Percentiles rank a stretch among this genome's conserved stretches.
phyloP scores from a whole-genome alignment of 92 coral and sea anemone genomes.

The Epizoanthus rinbou region DNA sequence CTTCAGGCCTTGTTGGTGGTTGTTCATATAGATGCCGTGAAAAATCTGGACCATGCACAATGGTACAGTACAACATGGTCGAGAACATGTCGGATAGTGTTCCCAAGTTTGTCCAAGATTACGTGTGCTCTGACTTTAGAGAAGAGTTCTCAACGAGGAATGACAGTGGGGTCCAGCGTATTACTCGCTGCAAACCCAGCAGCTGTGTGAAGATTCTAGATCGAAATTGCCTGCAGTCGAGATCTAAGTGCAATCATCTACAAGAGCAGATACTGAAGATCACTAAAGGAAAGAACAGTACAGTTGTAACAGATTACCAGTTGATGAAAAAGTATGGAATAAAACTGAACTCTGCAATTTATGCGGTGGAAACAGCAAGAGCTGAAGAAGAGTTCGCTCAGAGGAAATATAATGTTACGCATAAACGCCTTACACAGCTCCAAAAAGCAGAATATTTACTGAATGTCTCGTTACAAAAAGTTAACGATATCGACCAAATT shows the following conservation, averaged over 20 bases:
- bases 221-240: slow-evolving; percentile 40
- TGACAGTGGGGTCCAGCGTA: background rate
- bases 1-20: slow-evolving; percentile 16
- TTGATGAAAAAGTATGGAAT: slow-evolving; percentile 33
- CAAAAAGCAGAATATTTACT: slow-evolving; percentile 42
- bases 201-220: slow-evolving; percentile 36
- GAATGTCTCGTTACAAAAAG: slow-evolving; percentile 17
- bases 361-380: slow-evolving; percentile 53
- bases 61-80: slow-evolving; percentile 4
- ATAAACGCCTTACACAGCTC: slow-evolving; percentile 50
- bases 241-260: background rate
- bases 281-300: background rate
- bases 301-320: slow-evolving; percentile 27
- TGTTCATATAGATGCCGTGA: slow-evolving; percentile 15
- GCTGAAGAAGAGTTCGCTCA: slow-evolving; percentile 45
- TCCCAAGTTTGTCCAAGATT: slow-evolving; percentile 14
- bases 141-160: background rate
- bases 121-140: slow-evolving; percentile 30
- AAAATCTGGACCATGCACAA: slow-evolving; percentile 34
- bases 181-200: slow-evolving; percentile 24
- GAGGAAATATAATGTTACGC: slow-evolving; percentile 46
- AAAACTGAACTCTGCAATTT: slow-evolving; percentile 27
- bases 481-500: slow-evolving; percentile 44
- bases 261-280: background rate
- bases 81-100: background rate